A percentile compares a stretch with the other conserved stretches of the same genome.
Conservation (phyloP, 2,888 invertebrate species). For the Acanthosepion lycidas region DNA sequence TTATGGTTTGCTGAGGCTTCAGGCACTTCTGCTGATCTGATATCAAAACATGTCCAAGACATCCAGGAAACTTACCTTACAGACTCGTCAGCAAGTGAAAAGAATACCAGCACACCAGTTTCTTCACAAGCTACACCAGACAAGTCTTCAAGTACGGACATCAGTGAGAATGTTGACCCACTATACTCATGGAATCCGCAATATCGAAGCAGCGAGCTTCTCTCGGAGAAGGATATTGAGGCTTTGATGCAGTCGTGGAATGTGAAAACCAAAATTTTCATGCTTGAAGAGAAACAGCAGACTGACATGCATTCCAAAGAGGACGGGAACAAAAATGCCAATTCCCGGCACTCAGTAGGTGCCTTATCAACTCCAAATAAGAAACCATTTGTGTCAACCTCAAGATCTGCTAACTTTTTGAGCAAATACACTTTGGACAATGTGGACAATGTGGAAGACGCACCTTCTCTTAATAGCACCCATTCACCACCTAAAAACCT, state of each 20-base stretch:
- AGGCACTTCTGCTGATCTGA: background rate
- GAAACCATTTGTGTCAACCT: background rate
- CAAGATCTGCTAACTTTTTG: constrained; percentile 37
- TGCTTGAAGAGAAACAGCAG: constrained; percentile 25
- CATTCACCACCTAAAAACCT: background rate
- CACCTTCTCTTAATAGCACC: background rate
- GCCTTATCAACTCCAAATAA: background rate
- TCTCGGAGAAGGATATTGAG: constrained; percentile 41
- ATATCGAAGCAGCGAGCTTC: constrained; percentile 39
- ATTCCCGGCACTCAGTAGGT: background rate
- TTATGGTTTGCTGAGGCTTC: background rate
- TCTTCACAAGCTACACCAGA: background rate
- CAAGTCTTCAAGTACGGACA: background rate
- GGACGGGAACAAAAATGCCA: background rate
- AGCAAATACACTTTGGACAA: background rate
- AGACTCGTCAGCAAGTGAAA: background rate
- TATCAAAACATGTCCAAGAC: background rate
- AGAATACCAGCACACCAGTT: background rate
- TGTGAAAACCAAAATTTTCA: background rate
- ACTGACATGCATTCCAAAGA: background rate
- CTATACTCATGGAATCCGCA: background rate
- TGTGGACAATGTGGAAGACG: background rate
- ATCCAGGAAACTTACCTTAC: background rate
- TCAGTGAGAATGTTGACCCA: background rate
- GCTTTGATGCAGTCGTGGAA: constrained; percentile 43